phyloP scores from a whole-genome alignment of 2,797 vertebrate genomes.

The Melanotaenia parkinsoni region DNA sequence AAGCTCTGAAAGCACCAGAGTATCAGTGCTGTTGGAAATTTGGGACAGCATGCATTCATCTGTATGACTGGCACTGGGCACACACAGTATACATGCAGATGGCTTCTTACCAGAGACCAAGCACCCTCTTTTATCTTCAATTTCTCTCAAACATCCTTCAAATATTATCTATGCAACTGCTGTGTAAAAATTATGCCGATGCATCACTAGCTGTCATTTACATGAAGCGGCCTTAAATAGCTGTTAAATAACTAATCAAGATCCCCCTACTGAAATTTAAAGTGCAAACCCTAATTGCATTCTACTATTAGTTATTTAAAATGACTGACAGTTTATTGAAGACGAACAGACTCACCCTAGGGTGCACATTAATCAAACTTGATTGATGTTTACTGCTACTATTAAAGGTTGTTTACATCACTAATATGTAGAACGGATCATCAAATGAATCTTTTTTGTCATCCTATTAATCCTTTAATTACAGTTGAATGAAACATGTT shows the following conservation, averaged over 20 bases:
- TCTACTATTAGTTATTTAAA: not conserved
- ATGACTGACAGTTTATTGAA: constrained; percentile 2
- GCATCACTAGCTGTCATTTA: constrained; percentile 8
- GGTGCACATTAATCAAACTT: constrained; percentile 3
- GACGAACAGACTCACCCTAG: not conserved
- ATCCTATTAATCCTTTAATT: not conserved
- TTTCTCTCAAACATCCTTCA: constrained; percentile 25
- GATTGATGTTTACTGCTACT: constrained; percentile 4
- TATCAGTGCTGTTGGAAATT: constrained; percentile 20
- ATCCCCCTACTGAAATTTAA: not conserved
- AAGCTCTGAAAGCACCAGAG: constrained; percentile 8
- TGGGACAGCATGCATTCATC: constrained; percentile 33
- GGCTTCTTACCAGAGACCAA: constrained; percentile 31
- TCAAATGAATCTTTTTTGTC: not conserved
- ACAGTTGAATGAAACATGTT: not conserved
- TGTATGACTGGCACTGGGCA: constrained; percentile 6
- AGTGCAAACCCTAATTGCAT: not conserved
- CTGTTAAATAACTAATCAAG: not conserved
- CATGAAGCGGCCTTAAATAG: not conserved
- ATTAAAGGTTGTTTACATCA: constrained; percentile 23
- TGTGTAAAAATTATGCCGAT: not conserved
- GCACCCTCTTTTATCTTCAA: constrained; percentile 17
- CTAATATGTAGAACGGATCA: not conserved
- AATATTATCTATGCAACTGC: constrained; percentile 2
- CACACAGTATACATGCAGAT: constrained; percentile 12